Base-by-base conservation (phyloP, 2,797 vertebrate species). In the Gymnodraco acuticeps region DNA sequence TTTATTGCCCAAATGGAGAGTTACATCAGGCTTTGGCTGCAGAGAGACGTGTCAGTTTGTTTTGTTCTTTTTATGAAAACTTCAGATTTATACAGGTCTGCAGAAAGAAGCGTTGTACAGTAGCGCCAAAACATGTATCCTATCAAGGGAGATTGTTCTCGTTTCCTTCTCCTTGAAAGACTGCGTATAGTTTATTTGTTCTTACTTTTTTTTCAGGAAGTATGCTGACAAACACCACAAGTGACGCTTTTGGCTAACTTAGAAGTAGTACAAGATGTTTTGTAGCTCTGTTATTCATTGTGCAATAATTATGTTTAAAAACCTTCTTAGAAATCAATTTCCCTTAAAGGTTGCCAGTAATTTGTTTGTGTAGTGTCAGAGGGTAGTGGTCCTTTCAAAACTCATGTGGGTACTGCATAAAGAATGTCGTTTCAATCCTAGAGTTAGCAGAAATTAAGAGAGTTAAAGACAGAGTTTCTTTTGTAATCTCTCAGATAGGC, bases 241-340 rank as follows among this genome's bases (percentile, higher is more conserved):
- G 19, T 38, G 15, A 52, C 31, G 58, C 11, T 77, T 47, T 56
- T 52, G 63, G 68, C 51, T 50, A 38, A 63, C 50, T 43, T 46
- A 23, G 4, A 51, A 55, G 15, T 73, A 51, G 48, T 10, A 27
- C 17, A 70, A 80, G 33, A 61, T 83, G 54, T 59, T 77, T 64
- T 70, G 7, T 16, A 55, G 31, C 53, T 69, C 23, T 64, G 27
- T 52, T 11, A n/a, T 52, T 67, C 46, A 75, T 78, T 84, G 59
- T n/a, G 23, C 60, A 78, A 70, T 64, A 58, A 56, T 73, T 73
- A 41, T 70, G 43, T 42, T 4, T 31, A 52, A 60, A 62, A 20
- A 14, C 3, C 0, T 79, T 80, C 64, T 46, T 78, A 62, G 48
- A 68, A 64, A 72, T 17, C 12, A 1, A 8, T n/a, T 66, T 79